These are phyloP conservation scores for Cordilura impudica DNA, from an alignment of 2,888 invertebrate genomes.

Conservation along the genomic window DNA sequence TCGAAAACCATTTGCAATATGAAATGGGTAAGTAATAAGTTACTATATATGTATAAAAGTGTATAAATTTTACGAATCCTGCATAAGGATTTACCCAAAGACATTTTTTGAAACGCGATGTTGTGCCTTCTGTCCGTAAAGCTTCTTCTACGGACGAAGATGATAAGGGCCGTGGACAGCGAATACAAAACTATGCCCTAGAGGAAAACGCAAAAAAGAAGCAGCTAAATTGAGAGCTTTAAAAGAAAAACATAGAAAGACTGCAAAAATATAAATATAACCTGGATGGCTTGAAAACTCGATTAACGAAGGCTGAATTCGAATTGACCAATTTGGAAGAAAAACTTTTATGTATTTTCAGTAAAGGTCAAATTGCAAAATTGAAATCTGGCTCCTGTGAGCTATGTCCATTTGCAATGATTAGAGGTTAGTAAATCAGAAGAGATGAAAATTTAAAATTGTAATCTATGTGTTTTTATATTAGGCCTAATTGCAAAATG, in stretches of 20 bases:
- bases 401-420: slow-evolving; percentile 10
- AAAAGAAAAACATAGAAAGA: not conserved
- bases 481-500: no score
- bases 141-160: no score
- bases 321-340: slow-evolving; percentile 15
- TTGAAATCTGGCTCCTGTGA: slow-evolving; percentile 1
- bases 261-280: not conserved
- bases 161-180: not conserved
- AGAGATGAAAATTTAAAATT: not conserved
- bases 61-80: not conserved
- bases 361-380: slow-evolving; percentile 20
- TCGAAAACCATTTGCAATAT: no score
- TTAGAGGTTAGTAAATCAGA: not conserved
- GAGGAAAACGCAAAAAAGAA: not conserved
- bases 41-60: no score
- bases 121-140: slow-evolving; percentile 1
- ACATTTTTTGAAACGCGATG: not conserved
- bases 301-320: not conserved
- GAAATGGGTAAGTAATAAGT: no score
- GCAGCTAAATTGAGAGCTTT: not conserved
- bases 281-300: not conserved
- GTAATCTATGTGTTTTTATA: not conserved
- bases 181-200: not conserved
- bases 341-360: slow-evolving; percentile 13
- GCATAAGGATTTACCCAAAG: not conserved